phyloP scores from a whole-genome alignment of 2,797 vertebrate species.

The Myotis myotis region DNA sequence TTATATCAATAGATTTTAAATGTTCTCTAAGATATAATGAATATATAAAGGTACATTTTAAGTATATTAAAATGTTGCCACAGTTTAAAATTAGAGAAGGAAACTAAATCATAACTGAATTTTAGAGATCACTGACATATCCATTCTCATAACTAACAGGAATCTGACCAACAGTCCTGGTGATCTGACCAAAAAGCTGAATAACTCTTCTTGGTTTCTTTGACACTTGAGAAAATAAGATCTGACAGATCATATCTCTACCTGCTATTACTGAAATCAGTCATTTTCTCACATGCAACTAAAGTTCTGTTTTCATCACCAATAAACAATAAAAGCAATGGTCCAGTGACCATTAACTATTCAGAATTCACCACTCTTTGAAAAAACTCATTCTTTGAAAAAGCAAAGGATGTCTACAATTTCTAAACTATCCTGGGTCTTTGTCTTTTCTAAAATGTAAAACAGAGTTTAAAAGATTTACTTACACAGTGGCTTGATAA shows the following conservation, averaged over 20 bases:
- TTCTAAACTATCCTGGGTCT: neutral
- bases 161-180: neutral
- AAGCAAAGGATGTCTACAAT: neutral
- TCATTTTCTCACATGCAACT: neutral
- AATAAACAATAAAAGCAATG: neutral
- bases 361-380: neutral
- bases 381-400: conserved; percentile 1
- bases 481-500: neutral
- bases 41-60: neutral
- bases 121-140: neutral
- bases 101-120: neutral
- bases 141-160: neutral
- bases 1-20: conserved; percentile 25
- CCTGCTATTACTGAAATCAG: neutral
- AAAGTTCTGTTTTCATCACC: neutral
- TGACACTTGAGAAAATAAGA: neutral
- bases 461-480: neutral
- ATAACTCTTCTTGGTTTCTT: neutral
- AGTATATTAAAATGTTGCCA: neutral
- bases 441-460: neutral
- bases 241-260: neutral
- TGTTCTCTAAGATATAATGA: neutral
- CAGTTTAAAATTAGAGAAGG: neutral
- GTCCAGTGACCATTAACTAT: neutral
- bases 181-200: neutral